phyloP scores from a whole-genome alignment of 2,888 invertebrate species.

The Tetanocera ferruginea region DNA sequence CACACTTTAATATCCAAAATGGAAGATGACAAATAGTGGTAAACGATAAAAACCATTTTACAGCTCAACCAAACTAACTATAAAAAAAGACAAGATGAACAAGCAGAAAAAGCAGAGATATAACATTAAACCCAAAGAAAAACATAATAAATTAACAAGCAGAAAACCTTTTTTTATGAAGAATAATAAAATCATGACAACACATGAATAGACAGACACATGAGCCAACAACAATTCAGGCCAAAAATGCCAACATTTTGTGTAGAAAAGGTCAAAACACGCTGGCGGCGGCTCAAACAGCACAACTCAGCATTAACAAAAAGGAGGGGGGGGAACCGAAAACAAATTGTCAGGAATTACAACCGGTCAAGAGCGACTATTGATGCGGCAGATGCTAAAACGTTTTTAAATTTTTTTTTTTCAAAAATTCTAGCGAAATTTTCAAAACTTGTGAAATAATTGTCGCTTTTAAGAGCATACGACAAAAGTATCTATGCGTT shows the following conservation, averaged over 20 bases:
- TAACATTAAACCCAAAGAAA: background rate
- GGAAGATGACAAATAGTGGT: background rate
- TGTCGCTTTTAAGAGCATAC: too few species aligned
- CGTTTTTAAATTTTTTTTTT: too few species aligned
- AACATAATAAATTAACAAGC: background rate
- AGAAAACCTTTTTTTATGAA: background rate
- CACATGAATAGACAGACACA: background rate
- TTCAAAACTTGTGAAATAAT: too few species aligned
- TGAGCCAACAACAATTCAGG: background rate
- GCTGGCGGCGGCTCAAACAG: background rate
- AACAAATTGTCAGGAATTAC: background rate
- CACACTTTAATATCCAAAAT: too few species aligned
- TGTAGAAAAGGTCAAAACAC: slow-evolving; percentile 33
- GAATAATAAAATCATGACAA: slow-evolving; percentile 5
- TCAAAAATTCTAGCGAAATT: too few species aligned
- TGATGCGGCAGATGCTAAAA: too few species aligned
- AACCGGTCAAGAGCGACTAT: background rate
- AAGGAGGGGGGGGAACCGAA: background rate
- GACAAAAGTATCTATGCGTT: too few species aligned
- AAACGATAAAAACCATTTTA: background rate
- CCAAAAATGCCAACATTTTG: slow-evolving; percentile 10
- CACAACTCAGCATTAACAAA: background rate
- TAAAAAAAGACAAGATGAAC: background rate
- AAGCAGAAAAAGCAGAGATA: background rate
- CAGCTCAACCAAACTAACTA: background rate